A percentile compares a stretch with the other conserved stretches of the same genome.
These are phyloP conservation scores for Muscicapa adusta DNA, from an alignment of 2,113 vertebrate species.

Conservation along the genomic window DNA sequence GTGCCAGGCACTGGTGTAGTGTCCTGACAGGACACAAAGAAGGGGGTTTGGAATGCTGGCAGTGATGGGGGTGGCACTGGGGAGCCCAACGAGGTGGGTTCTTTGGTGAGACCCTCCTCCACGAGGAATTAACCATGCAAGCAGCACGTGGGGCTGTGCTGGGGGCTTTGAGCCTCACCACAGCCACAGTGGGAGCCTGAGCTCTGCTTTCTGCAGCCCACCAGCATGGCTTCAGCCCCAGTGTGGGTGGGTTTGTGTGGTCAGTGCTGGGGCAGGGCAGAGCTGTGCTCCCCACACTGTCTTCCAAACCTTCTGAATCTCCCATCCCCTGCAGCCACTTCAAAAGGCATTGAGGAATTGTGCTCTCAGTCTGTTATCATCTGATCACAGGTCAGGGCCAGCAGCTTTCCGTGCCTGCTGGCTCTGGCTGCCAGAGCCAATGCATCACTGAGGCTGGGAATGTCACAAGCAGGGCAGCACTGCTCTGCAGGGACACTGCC, in stretches of 20 bases:
- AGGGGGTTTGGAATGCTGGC: not conserved
- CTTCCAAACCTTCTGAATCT: not conserved
- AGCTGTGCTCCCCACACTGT: accelerated
- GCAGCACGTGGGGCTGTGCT: not conserved
- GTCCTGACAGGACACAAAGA: not conserved
- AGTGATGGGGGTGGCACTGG: not conserved
- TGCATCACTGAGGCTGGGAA: not conserved
- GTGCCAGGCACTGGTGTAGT: not conserved
- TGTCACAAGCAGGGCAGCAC: not conserved
- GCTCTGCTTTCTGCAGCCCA: not conserved
- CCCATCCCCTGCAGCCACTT: not conserved
- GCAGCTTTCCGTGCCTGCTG: conserved; percentile 21
- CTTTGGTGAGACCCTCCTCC: not conserved
- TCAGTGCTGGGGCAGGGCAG: not conserved
- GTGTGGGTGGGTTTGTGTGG: not conserved
- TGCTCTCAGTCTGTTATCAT: not conserved
- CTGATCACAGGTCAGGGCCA: not conserved
- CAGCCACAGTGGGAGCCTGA: not conserved
- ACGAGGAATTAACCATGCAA: not conserved
- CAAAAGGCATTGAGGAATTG: conserved; percentile 24
- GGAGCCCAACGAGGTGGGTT: accelerated
- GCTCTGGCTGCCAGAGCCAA: conserved; percentile 32
- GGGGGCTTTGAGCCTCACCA: not conserved
- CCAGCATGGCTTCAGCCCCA: not conserved
- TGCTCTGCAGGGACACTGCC: not conserved